Conservation (phyloP, 2,113 vertebrate species). For the Tiliqua scincoides region DNA sequence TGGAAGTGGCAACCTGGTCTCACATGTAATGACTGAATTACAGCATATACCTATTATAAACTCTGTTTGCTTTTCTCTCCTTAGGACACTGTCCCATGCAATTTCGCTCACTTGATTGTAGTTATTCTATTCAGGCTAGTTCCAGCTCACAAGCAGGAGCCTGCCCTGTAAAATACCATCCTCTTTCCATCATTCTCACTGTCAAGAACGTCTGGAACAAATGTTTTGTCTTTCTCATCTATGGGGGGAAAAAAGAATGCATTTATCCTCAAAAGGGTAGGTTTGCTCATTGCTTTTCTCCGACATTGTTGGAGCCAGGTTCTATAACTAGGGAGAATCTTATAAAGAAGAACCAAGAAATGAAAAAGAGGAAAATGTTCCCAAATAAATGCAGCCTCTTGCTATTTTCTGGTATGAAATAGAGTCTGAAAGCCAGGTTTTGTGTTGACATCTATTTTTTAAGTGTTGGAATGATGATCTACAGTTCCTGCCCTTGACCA, state of each 20-base stretch:
- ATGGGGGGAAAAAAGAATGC: conserved; percentile 44
- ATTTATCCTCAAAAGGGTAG: conserved; percentile 31
- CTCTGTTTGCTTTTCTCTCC: conserved; percentile 43
- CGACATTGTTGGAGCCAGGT: conserved; percentile 30
- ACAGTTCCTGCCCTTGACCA: conserved; percentile 45
- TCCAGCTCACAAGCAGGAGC: conserved; percentile 38
- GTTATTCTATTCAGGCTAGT: conserved; percentile 39
- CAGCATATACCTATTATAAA: conserved; percentile 46
- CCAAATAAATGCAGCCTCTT: conserved; percentile 41
- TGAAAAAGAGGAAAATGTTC: conserved; percentile 32
- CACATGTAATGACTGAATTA: conserved; percentile 51
- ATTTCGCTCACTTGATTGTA: conserved; percentile 57
- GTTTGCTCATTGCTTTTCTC: conserved; percentile 46
- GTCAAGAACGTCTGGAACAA: conserved; percentile 36
- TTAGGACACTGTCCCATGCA: conserved; percentile 44
- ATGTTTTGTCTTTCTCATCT: conserved; percentile 43
- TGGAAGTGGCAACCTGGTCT: conserved; percentile 10
- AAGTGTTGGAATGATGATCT: conserved; percentile 47
- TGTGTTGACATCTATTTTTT: too few species aligned
- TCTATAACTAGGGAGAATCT: conserved; percentile 30
- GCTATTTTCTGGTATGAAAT: conserved; percentile 41
- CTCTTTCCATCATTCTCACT: conserved; percentile 51
- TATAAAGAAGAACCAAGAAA: conserved; percentile 38
- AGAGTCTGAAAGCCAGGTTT: conserved; percentile 39
- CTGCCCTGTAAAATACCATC: conserved; percentile 51